Base-by-base conservation (phyloP, 2,888 invertebrate species). In the Schizotus pectinicornis region DNA sequence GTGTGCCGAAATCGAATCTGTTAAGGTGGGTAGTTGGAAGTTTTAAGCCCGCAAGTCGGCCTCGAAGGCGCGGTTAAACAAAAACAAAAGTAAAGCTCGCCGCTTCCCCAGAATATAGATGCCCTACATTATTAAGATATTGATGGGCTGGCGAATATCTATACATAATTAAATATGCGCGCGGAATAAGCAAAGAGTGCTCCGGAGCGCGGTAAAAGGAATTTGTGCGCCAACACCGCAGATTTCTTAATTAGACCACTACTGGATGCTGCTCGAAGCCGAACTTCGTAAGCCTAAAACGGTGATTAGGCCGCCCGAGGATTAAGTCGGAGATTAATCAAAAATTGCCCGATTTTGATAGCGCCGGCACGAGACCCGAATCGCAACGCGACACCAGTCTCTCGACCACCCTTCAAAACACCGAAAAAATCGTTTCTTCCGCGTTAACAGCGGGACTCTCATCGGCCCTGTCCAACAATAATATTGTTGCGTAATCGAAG, bases 121-220 rank as follows among this genome's bases (percentile, higher is more conserved):
- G 60, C 53, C 45, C 53, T 56, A 51, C 56, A 60, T 63, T 62
- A 62, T 61, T 62, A 59, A 65, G 63, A 62, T 61, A 63, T 62
- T 59, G 65, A 63, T 61, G 65, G 61, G 56, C 57, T 50, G 36
- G 54, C 42, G 65, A 65, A 65, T 62, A 62, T 61, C 57, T 61
- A 56, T 64, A 61, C 61, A 63, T 65, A 61, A 64, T 65, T 65
- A 61, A 64, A 63, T 65, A 62, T 62, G 65, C 63, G 62, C 47
- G 42, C 54, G 55, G 65, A 65, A 65, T 65, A 59, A 52, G 47
- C 46, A 64, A 63, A 57, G 57, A 62, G 51, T 58, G 62, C 22
- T 22, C 22, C 54, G 43, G 37, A 52, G 56, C 43, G 54, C 49
- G 47, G 52, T 49, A 47, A 48, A 45, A 54, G 49, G 54, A 53